phyloP scores from a whole-genome alignment of 2,888 invertebrate species.

The Digitonthophagus gazella region DNA sequence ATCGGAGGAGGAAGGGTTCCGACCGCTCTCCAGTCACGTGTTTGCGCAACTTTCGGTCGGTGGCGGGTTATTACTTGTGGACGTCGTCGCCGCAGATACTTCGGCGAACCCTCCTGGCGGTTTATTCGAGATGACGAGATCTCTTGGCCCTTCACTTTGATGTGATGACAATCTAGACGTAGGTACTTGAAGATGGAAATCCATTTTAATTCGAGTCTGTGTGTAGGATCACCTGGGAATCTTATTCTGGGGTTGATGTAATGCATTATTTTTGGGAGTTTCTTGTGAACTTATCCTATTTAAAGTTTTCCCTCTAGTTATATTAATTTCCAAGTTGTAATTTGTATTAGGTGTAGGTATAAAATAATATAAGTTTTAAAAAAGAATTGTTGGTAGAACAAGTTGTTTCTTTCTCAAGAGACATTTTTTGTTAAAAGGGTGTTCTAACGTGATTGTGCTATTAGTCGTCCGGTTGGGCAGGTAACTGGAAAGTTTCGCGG shows the following conservation, averaged over 20 bases:
- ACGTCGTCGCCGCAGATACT: too few species aligned
- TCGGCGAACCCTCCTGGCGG: slow-evolving; percentile 20
- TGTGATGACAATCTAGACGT: too few species aligned
- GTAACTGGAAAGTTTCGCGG: slow-evolving; percentile 49
- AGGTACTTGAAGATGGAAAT: too few species aligned
- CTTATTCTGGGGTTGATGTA: not conserved
- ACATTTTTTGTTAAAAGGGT: not conserved
- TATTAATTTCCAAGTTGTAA: too few species aligned
- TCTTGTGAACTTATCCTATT: too few species aligned
- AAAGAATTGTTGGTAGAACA: not conserved
- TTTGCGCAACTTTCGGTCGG: slow-evolving; percentile 37
- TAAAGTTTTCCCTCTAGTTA: too few species aligned
- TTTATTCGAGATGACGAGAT: slow-evolving; percentile 23
- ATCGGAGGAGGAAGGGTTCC: not conserved
- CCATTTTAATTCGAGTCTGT: not conserved
- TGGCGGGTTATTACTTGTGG: slow-evolving; percentile 24
- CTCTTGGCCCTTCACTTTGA: slow-evolving; percentile 23
- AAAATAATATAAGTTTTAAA: too few species aligned
- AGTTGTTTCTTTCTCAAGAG: not conserved
- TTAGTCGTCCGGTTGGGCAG: slow-evolving; percentile 19
- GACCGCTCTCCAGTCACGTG: slow-evolving; percentile 37
- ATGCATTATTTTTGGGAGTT: not conserved
- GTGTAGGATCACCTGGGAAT: not conserved
- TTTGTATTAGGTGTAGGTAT: too few species aligned
- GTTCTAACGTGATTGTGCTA: not conserved